A percentile compares a stretch with the other conserved stretches of the same genome.
Conservation (phyloP, 2,113 vertebrate species). For the Albula glossodonta region DNA sequence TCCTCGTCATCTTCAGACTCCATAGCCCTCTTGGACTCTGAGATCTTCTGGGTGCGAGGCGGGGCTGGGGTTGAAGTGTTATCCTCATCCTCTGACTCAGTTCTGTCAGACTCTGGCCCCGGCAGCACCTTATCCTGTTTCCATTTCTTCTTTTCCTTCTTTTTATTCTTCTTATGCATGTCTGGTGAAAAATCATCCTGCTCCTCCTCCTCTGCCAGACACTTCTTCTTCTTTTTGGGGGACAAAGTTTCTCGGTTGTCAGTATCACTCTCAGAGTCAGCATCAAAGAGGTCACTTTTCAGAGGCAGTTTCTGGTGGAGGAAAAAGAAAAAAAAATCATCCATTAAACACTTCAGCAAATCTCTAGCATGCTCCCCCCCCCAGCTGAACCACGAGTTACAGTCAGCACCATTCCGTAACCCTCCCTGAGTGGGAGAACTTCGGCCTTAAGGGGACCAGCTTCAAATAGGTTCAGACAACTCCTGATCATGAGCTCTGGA, state of each 20-base stretch:
- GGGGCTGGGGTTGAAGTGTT: conserved; percentile 61
- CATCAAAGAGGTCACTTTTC: conserved; percentile 86
- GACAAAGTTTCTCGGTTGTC: conserved; percentile 72
- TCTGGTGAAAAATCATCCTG: conserved; percentile 59
- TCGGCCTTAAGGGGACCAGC: too few species aligned
- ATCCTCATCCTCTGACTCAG: conserved; percentile 68
- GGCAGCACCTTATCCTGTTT: conserved; percentile 83
- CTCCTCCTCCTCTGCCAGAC: conserved; percentile 59
- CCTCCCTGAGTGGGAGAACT: too few species aligned
- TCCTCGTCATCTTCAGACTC: conserved; percentile 69
- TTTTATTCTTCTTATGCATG: conserved; percentile 64
- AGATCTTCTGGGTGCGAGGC: conserved; percentile 69
- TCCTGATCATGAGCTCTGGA: too few species aligned
- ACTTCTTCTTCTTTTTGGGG: conserved; percentile 79
- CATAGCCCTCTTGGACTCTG: conserved; percentile 63
- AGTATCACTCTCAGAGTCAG: conserved; percentile 84
- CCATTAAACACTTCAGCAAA: neutral
- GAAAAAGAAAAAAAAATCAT: conserved; percentile 4
- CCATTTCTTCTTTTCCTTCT: conserved; percentile 66
- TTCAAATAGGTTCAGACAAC: too few species aligned
- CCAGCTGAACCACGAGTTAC: too few species aligned
- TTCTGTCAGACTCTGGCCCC: conserved; percentile 74
- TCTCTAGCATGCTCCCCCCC: neutral
- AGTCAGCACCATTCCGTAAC: too few species aligned
- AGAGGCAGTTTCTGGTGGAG: conserved; percentile 73